A percentile compares a stretch with the other conserved stretches of the same genome.
Conservation (phyloP, 1,140 invertebrate genomes). For the Adoxophyes honmai region DNA sequence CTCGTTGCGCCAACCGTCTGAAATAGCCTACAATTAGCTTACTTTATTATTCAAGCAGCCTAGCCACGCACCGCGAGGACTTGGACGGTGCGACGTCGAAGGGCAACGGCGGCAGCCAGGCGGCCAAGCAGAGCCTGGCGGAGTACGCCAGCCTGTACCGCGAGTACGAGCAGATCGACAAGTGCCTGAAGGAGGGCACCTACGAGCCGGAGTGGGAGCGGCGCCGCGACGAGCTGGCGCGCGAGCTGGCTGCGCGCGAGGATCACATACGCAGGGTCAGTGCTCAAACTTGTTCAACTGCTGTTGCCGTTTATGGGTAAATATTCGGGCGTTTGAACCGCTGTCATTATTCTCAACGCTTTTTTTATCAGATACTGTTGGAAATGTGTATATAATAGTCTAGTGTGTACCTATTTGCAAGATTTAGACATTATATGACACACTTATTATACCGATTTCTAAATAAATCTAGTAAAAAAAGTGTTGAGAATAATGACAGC, state of each 20-base stretch:
- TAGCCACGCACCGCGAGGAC: constrained; percentile 43
- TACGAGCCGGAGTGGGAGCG: constrained; percentile 36
- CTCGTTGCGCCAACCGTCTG: too few relatives aligned
- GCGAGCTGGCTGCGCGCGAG: constrained; percentile 38
- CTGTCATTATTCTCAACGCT: too few relatives aligned
- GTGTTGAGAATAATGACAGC: too few relatives aligned
- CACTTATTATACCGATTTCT: too few relatives aligned
- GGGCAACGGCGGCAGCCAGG: constrained; percentile 34
- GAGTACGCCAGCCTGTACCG: constrained; percentile 50
- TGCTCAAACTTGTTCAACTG: too few relatives aligned
- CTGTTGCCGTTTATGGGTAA: too few relatives aligned
- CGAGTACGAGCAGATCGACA: constrained; percentile 47
- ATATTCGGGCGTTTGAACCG: too few relatives aligned
- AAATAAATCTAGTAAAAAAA: too few relatives aligned
- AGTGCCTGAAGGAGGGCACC: constrained; percentile 33
- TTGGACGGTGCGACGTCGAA: constrained; percentile 47
- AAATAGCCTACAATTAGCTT: background rate
- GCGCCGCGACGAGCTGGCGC: constrained; percentile 37
- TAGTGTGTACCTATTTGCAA: too few relatives aligned
- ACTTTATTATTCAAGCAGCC: constrained; percentile 34
- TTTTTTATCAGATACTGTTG: too few relatives aligned
- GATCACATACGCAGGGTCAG: constrained; percentile 46
- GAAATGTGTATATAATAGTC: too few relatives aligned
- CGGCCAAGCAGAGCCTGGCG: constrained; percentile 43
- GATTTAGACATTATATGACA: too few relatives aligned